Percentiles rank a stretch among this genome's conserved stretches.
Evolutionary conservation across 2,113 vertebrate species (phyloP).

Genomic region (Salvelinus alpinus): DNA sequence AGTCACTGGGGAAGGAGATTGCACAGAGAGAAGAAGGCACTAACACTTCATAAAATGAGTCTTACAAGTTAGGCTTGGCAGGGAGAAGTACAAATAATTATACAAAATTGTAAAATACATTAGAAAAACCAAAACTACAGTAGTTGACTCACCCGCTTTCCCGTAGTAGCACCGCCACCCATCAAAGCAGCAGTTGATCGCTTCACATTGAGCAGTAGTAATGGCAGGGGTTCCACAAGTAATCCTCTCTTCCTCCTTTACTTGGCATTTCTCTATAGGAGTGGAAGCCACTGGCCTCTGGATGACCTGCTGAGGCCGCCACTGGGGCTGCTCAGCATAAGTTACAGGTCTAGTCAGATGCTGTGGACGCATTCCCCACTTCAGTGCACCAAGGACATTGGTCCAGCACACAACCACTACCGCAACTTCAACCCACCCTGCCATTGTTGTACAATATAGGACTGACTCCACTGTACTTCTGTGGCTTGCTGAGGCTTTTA

Average conservation of each 20-base stretch:
- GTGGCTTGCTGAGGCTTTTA: conserved; percentile 24
- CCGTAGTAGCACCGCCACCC: conserved; percentile 66
- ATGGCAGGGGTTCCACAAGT: conserved; percentile 57
- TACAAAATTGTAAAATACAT: background rate
- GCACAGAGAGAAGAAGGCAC: background rate
- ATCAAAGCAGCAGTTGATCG: conserved; percentile 68
- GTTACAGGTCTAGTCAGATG: conserved; percentile 4
- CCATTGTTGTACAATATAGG: background rate
- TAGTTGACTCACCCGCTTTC: conserved; percentile 51
- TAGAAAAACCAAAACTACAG: background rate
- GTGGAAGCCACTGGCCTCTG: conserved; percentile 2
- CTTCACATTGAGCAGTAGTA: conserved; percentile 51
- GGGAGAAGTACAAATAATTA: background rate
- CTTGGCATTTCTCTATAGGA: conserved; percentile 49
- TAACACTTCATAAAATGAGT: no score
- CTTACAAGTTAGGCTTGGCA: background rate
- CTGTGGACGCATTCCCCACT: background rate
- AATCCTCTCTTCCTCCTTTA: conserved; percentile 52
- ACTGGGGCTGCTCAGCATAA: background rate
- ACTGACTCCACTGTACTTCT: background rate
- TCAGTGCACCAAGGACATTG: conserved; percentile 38
- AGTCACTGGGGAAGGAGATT: conserved; percentile 58
- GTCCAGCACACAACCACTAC: background rate
- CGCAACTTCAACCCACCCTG: no score
- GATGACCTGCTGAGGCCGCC: background rate